Conservation (phyloP, 2,113 vertebrate species). For the Cinclus mexicanus region DNA sequence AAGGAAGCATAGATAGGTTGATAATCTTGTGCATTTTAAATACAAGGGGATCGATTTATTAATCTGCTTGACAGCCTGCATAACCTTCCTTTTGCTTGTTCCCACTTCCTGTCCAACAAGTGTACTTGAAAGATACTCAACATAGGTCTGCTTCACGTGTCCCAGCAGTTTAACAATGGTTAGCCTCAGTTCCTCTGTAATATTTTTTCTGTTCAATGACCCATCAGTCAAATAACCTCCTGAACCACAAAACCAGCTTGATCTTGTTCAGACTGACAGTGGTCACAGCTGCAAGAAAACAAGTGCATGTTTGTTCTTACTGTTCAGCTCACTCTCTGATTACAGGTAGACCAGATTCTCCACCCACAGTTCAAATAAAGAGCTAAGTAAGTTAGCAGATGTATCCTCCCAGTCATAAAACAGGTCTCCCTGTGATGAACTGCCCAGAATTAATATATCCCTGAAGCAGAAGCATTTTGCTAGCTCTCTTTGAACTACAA, state of each 20-base stretch:
- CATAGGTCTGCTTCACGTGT: background rate
- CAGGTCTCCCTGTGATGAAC: constrained; percentile 48
- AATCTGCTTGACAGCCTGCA: background rate
- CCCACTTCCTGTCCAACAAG: constrained; percentile 1
- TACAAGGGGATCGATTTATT: background rate
- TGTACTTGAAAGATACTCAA: background rate
- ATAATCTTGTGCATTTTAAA: background rate
- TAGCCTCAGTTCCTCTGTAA: constrained; percentile 16
- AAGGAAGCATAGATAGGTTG: background rate
- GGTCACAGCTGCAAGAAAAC: constrained; percentile 21
- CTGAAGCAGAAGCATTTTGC: constrained; percentile 53
- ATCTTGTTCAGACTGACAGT: constrained; percentile 12
- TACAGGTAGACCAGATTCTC: constrained; percentile 17
- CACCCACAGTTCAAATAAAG: constrained; percentile 38
- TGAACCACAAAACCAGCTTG: constrained; percentile 13
- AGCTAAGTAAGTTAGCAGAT: constrained; percentile 8
- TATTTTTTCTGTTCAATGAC: background rate
- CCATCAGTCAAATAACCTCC: constrained; percentile 8
- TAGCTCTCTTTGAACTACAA: constrained; percentile 60
- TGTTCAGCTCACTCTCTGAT: background rate
- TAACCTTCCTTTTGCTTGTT: background rate
- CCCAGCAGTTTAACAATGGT: background rate
- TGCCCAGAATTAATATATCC: constrained; percentile 57
- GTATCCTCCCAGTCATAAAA: constrained; percentile 50
- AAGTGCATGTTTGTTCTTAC: background rate